Percentiles rank a stretch among this genome's conserved stretches.
Conservation (phyloP, 1,140 invertebrate genomes). For the Holcopasites calliopsidis region DNA sequence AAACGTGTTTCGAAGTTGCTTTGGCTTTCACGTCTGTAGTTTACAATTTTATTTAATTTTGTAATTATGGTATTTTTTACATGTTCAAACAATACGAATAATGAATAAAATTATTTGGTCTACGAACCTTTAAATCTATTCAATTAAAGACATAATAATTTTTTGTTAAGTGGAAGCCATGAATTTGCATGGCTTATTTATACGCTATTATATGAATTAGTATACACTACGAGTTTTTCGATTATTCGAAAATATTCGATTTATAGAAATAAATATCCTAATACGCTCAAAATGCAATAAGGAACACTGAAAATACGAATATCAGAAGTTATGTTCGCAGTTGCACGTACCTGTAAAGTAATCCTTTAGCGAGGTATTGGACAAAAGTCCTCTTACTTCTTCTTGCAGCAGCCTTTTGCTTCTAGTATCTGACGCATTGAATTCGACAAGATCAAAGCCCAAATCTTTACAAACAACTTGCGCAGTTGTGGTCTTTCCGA, state of each 20-base stretch:
- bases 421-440: slow-evolving; percentile 98
- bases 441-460: slow-evolving; percentile 94
- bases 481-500: slow-evolving; percentile 96
- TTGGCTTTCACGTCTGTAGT: slow-evolving; percentile 57
- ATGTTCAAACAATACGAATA: not conserved
- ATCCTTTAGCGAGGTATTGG: slow-evolving; percentile 85
- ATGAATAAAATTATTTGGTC: not conserved
- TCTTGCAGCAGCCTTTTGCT: slow-evolving; percentile 94
- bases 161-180: too few relatives aligned
- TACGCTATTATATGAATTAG: not conserved
- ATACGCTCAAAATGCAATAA: too few relatives aligned
- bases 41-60: slow-evolving; percentile 6
- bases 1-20: slow-evolving; percentile 86
- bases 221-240: too few relatives aligned
- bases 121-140: not conserved
- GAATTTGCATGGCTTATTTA: too few relatives aligned
- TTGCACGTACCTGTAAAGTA: slow-evolving; percentile 80
- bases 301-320: too few relatives aligned
- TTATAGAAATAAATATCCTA: too few relatives aligned
- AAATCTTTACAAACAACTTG: slow-evolving; percentile 91
- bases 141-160: too few relatives aligned
- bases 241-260: too few relatives aligned
- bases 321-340: not conserved
- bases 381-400: slow-evolving; percentile 88
- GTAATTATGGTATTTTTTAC: slow-evolving; percentile 26